Conservation (phyloP, 2,113 vertebrate genomes). For the Ovibos moschatus region DNA sequence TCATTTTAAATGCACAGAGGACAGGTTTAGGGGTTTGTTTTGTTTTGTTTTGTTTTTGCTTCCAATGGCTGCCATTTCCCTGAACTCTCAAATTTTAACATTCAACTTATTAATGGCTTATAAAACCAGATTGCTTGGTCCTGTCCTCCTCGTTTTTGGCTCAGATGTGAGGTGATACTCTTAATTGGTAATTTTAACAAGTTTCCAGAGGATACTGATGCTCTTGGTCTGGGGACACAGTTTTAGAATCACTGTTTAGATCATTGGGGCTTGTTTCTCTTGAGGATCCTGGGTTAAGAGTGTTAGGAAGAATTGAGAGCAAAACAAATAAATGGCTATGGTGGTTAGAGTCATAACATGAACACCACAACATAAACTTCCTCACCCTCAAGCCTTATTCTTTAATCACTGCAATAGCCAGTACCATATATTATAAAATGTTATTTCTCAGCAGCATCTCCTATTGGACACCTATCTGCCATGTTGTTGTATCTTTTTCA, state of each 20-base stretch:
- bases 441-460: background rate
- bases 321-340: background rate
- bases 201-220: background rate
- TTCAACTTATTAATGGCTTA: background rate
- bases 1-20: background rate
- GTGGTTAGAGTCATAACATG: background rate
- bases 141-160: background rate
- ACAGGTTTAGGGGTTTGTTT: background rate
- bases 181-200: background rate
- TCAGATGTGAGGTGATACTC: background rate
- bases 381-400: background rate
- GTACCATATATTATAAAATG: background rate
- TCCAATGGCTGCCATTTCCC: background rate
- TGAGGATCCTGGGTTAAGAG: background rate
- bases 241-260: background rate
- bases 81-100: background rate
- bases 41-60: background rate
- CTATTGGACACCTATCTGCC: background rate
- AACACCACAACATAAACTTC: background rate
- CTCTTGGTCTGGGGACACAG: background rate
- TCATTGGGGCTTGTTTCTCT: background rate
- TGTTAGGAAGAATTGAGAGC: background rate
- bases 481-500: background rate
- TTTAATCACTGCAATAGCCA: background rate
- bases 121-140: background rate